Evolutionary conservation across 2,797 vertebrate genomes (phyloP).

Genomic region (Hydrolagus colliei): DNA sequence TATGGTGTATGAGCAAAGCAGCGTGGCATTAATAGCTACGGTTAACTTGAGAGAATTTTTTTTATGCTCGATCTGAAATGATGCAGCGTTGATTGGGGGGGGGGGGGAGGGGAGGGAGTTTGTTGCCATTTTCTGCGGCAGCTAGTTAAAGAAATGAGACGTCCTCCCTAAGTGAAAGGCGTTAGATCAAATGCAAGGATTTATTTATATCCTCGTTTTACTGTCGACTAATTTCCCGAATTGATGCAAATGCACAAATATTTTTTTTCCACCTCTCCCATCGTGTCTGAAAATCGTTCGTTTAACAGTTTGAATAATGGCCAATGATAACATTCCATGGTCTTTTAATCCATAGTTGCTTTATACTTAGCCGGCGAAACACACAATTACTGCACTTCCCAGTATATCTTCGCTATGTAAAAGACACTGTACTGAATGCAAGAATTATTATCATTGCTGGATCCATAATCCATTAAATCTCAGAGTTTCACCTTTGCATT

Average conservation of each 20-base stretch:
- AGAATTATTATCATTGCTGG: too few species aligned
- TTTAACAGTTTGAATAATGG: conserved; percentile 21
- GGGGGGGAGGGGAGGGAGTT: too few species aligned
- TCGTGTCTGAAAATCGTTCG: neutral
- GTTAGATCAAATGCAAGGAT: too few species aligned
- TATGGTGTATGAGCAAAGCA: neutral
- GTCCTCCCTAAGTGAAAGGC: neutral
- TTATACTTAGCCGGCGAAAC: neutral
- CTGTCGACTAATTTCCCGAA: conserved; percentile 4
- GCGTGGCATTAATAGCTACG: neutral
- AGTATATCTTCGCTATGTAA: neutral
- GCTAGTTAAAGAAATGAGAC: neutral
- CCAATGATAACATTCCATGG: neutral
- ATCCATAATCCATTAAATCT: too few species aligned
- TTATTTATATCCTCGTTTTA: too few species aligned
- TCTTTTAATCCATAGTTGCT: neutral
- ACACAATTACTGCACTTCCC: neutral
- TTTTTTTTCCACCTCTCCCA: neutral
- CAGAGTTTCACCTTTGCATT: too few species aligned
- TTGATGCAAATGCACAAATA: neutral
- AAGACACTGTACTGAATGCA: too few species aligned
- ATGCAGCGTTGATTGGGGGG: conserved; percentile 13
- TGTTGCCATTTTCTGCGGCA: neutral
- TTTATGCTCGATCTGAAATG: conserved; percentile 14
- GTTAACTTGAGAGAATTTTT: conserved; percentile 15